Evolutionary conservation across 2,113 vertebrate species (phyloP).

Genomic region (Coryphaenoides rupestris): DNA sequence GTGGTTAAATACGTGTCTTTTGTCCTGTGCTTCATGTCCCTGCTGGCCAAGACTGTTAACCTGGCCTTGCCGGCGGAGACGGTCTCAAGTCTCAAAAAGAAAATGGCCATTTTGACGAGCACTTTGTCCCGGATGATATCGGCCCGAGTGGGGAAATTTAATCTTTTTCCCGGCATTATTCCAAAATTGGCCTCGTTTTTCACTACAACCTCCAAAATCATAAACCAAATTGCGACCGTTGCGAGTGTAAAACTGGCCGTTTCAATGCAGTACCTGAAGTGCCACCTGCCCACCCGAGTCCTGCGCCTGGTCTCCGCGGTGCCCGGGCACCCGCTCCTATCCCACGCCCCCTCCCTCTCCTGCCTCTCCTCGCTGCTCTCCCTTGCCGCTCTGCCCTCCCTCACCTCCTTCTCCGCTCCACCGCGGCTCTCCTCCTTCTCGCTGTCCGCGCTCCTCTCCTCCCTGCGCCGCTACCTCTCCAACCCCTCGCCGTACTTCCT

Average conservation of each 20-base stretch:
- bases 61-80: slow-evolving; percentile 15
- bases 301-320: slow-evolving; percentile 4
- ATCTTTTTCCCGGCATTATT: neutral
- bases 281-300: slow-evolving; percentile 18
- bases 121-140: slow-evolving; percentile 9
- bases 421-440: slow-evolving; percentile 18
- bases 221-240: neutral
- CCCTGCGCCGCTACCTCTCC: slow-evolving; percentile 44
- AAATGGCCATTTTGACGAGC: slow-evolving; percentile 9
- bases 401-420: neutral
- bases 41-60: slow-evolving; percentile 26
- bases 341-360: slow-evolving; percentile 8
- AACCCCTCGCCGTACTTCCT: slow-evolving; percentile 70
- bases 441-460: slow-evolving; percentile 11
- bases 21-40: slow-evolving; percentile 43
- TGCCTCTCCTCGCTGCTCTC: slow-evolving; percentile 3
- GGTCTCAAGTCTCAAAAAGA: slow-evolving; percentile 22
- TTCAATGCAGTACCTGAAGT: slow-evolving; percentile 16
- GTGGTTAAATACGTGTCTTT: slow-evolving; percentile 48
- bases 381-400: slow-evolving; percentile 1
- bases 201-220: neutral
- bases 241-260: slow-evolving; percentile 2
- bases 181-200: neutral
- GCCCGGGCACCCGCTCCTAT: slow-evolving; percentile 5
- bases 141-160: slow-evolving; percentile 16